Percentiles rank a stretch among this genome's conserved stretches.
Evolutionary conservation across 2,888 invertebrate species (phyloP).

Genomic region (Tenodera sinensis): DNA sequence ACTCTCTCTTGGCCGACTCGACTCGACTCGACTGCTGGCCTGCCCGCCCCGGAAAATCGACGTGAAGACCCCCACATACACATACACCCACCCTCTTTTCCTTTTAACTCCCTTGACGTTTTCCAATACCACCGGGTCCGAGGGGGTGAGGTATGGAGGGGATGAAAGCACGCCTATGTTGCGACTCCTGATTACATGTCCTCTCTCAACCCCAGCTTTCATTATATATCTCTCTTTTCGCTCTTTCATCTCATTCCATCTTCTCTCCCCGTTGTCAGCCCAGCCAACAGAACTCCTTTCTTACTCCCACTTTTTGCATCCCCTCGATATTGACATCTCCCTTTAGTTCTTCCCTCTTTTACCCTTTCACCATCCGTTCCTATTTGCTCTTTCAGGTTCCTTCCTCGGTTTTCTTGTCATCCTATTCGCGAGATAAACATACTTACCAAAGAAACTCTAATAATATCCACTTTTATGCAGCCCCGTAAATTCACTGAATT

Average conservation of each 20-base stretch:
- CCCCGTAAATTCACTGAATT: no score
- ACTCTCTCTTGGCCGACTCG: neutral
- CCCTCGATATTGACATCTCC: neutral
- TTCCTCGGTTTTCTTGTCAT: neutral
- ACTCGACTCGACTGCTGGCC: no score
- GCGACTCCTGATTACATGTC: constrained; percentile 5
- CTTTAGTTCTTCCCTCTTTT: neutral
- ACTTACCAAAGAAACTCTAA: neutral
- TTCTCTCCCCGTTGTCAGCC: neutral
- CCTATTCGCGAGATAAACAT: neutral
- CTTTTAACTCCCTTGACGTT: constrained; percentile 13
- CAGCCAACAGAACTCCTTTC: neutral
- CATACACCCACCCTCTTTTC: constrained; percentile 3
- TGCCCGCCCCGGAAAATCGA: neutral
- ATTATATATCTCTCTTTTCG: neutral
- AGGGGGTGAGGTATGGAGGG: neutral
- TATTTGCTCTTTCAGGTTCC: neutral
- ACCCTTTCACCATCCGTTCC: neutral
- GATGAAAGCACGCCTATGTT: neutral
- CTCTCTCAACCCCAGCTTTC: constrained; percentile 9
- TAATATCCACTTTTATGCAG: neutral
- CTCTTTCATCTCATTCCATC: neutral
- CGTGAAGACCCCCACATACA: constrained; percentile 9
- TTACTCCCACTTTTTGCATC: neutral
- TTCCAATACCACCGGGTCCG: neutral